A percentile compares a stretch with the other conserved stretches of the same genome.
Evolutionary conservation across 2,113 vertebrate genomes (phyloP).

Genomic region (Lagopus leucura): DNA sequence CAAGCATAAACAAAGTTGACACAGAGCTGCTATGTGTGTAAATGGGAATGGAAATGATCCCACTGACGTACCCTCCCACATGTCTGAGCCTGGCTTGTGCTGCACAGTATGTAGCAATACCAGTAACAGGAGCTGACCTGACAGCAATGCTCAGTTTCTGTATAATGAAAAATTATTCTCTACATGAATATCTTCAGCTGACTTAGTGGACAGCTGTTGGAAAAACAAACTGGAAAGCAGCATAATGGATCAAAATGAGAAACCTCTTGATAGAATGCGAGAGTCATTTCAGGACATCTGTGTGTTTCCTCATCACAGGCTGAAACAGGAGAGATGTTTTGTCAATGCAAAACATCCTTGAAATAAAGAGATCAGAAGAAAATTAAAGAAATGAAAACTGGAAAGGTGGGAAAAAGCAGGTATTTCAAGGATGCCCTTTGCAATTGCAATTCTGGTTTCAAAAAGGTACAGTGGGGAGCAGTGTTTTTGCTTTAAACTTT

Average conservation of each 20-base stretch:
- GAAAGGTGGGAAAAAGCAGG: not conserved
- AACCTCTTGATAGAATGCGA: conserved; percentile 11
- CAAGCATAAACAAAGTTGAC: not conserved
- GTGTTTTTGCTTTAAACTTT: not conserved
- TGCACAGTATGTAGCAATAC: not conserved
- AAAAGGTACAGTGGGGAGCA: not conserved
- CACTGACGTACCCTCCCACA: no score
- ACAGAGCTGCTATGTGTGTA: fast-evolving
- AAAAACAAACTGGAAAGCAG: conserved; percentile 15
- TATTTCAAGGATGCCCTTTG: not conserved
- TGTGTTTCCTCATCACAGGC: not conserved
- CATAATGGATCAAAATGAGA: not conserved
- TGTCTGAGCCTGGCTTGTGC: not conserved
- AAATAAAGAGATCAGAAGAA: not conserved
- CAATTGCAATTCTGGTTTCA: not conserved
- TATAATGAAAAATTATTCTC: not conserved
- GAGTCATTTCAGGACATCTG: conserved; percentile 13
- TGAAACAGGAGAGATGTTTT: not conserved
- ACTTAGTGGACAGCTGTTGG: not conserved
- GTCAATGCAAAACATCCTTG: not conserved
- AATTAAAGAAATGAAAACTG: not conserved
- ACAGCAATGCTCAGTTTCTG: not conserved
- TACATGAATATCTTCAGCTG: not conserved
- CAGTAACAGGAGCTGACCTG: not conserved
- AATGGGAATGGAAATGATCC: not conserved